Evolutionary conservation across 2,888 invertebrate genomes (phyloP), one percentile per base, ranked within the genome.

Genomic region (Tipula vernalis): DNA sequence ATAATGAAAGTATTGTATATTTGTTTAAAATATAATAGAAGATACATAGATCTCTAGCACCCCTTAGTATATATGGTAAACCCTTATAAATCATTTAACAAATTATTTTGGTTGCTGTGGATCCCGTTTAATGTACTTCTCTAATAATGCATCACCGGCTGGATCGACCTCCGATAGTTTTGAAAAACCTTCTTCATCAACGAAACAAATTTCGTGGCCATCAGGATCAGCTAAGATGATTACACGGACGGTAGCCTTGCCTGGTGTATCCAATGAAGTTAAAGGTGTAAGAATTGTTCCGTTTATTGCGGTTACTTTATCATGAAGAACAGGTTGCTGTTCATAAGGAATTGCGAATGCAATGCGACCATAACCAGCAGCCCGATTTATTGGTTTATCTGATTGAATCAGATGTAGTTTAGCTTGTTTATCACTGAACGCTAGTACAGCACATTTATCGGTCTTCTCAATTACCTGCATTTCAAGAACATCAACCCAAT

Each of bases 161-260:
- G 96, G 95, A 90, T 99, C 99, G 3, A 97, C 94, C 89, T 96
- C 93, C 0, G 98, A 98, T 57, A 99, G 92, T 89, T 98, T 94
- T 5, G 95, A 92, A 92, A 98, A 99, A 51, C 96, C 98, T 92
- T 98, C 98, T 89, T 98, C 98, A 88, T 98, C 99, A 5, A 99
- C 99, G 91, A 99, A 99, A 92, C 99, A 99, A 88, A 99, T 99
- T 93, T 99, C 99, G 91, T 99, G 99, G 0, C 95, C 97, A 92
- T 99, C 98, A 0, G 99, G 99, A 93, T 99, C 99, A 0, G 97
- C 98, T 3, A 99, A 92, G 89, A 99, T 99, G 87, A 99, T 96
- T 44, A 99, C 99, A 88, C 97, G 94, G 0, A 99, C 99, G 0
- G 97, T 97, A 0, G 98, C 98, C 91, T 99, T 99, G 85, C 98